Evolutionary conservation across 2,113 vertebrate genomes (phyloP), one percentile per base, ranked within the genome.

Genomic region (Aegithalos caudatus): DNA sequence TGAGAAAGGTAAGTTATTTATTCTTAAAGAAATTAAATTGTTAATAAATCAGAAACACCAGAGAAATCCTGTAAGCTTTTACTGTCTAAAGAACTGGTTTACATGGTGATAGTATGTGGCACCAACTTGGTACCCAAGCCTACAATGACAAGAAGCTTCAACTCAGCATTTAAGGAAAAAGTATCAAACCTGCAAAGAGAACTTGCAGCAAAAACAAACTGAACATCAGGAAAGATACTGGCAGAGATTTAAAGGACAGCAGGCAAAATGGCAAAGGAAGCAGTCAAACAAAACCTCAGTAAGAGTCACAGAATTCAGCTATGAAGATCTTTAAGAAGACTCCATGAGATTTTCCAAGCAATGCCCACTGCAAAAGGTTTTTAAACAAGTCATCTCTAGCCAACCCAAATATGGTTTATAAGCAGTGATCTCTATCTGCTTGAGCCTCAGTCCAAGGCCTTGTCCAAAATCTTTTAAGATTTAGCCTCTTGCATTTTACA

Each of bases 401-500:
- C 42, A 92, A 35, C 25, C 82, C 60, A 94, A 90, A 88, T 90
- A 90, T 22, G 71, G 88, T 66, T 93, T 90, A 90, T 83, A 74
- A 90, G 54, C 33, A 83, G 29, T 25, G 8, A 96, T 92, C 81
- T 92, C 54, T 44, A 86, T 86, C 67, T 83, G 31, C 64, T 73
- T 14, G 5, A 88, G 54, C 54, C 23, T 86, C 83, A 78, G 69
- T 40, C 67, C 53, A 69, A 90, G 33, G 15, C 48, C 56, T 77
- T 86, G 35, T 67, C 77, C 72, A 74, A 37, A 86, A 33, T 69
- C 50, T 69, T 71, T 21, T 19, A 86, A 88, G 50, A 88, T 81
- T 88, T 93, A 86, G 33, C 33, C 61, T 31, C 71, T 62, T 81
- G 44, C 27, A 66, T 23, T 88, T 88, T 20, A 70, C 31, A 70